Percentiles rank a stretch among this genome's conserved stretches.
Evolutionary conservation across 2,888 invertebrate species (phyloP).

Genomic region (Scelioninae gen. 1): DNA sequence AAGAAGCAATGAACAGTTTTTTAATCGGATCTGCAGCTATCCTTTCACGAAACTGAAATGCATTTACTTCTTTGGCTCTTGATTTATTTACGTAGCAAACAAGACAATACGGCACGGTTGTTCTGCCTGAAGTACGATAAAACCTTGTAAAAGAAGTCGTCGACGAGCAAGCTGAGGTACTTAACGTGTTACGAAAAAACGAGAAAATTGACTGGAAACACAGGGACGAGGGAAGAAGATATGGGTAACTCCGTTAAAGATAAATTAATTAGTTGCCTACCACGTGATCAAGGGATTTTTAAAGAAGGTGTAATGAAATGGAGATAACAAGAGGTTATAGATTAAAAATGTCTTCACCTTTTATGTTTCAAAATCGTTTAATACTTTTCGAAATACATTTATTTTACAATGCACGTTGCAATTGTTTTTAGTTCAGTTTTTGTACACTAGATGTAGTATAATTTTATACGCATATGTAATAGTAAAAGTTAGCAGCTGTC

Average conservation of each 20-base stretch:
- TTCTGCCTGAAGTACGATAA: constrained; percentile 68
- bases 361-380: no score
- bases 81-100: constrained; percentile 70
- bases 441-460: no score
- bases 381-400: no score
- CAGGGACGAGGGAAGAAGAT: constrained; percentile 54
- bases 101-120: constrained; percentile 63
- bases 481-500: no score
- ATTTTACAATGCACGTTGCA: no score
- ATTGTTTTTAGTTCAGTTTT: no score
- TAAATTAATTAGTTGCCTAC: constrained; percentile 81
- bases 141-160: constrained; percentile 71
- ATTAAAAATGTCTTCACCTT: no score
- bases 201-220: constrained; percentile 69
- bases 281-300: constrained; percentile 69
- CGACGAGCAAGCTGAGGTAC: constrained; percentile 68
- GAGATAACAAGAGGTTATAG: constrained; percentile 7
- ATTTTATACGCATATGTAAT: no score
- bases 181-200: constrained; percentile 72
- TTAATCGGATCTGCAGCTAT: constrained; percentile 61
- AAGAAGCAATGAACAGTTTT: constrained; percentile 60
- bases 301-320: constrained; percentile 43
- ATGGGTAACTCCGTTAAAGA: constrained; percentile 69
- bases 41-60: constrained; percentile 57
- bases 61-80: constrained; percentile 65